A percentile compares a stretch with the other conserved stretches of the same genome.
These are phyloP conservation scores for Urocyon cinereoargenteus DNA, from an alignment of 2,797 vertebrate species.

Conservation along the genomic window DNA sequence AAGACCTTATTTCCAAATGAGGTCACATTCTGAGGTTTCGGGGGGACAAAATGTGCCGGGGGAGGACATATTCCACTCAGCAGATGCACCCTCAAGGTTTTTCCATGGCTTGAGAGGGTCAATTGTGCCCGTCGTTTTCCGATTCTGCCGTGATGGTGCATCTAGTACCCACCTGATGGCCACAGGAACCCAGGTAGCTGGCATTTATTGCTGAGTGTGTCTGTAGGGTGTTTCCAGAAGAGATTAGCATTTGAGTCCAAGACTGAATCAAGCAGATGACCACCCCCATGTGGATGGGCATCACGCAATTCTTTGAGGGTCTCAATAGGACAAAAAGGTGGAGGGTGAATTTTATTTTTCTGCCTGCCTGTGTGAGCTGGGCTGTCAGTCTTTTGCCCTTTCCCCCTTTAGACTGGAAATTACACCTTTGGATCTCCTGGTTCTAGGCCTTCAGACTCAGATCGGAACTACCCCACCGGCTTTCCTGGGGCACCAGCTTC, in stretches of 20 bases:
- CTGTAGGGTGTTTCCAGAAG: neutral
- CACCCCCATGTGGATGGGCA: rapidly evolving
- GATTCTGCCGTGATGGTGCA: too few species aligned
- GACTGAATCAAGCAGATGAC: neutral
- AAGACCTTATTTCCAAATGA: neutral
- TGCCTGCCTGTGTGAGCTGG: neutral
- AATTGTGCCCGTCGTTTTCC: rapidly evolving
- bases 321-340: neutral
- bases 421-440: neutral
- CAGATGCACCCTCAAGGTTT: neutral
- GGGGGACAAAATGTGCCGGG: rapidly evolving
- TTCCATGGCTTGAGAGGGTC: neutral
- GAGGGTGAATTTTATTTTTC: neutral
- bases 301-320: too few species aligned
- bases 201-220: neutral
- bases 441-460: neutral
- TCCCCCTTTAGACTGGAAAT: neutral
- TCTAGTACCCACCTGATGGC: neutral
- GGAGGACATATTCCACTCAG: neutral
- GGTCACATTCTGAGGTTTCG: neutral
- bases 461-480: neutral
- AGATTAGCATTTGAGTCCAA: neutral
- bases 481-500: neutral
- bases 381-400: neutral
- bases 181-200: too few species aligned